These are phyloP conservation scores for Plecturocebus donacophilus DNA, from an alignment of 2,113 vertebrate genomes.

Conservation along the genomic window DNA sequence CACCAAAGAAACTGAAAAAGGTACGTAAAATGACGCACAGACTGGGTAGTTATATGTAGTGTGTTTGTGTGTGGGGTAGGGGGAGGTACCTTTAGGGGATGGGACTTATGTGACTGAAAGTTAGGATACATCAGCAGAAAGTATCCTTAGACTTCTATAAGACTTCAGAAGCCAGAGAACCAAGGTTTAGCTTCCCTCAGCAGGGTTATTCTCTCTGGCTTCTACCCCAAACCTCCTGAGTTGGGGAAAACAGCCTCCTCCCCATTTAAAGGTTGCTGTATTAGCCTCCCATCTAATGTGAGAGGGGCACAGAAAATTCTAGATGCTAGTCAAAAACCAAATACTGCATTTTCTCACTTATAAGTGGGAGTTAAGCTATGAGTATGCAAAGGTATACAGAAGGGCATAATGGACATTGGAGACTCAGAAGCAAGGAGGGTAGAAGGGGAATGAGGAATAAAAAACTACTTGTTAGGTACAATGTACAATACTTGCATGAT, in stretches of 20 bases:
- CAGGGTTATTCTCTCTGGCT: background rate
- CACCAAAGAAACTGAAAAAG: constrained; percentile 57
- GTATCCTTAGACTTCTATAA: background rate
- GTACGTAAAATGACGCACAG: constrained; percentile 14
- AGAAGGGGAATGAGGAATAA: too few relatives aligned
- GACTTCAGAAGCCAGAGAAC: background rate
- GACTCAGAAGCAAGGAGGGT: too few relatives aligned
- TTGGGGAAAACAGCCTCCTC: background rate
- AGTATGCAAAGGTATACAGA: too few relatives aligned
- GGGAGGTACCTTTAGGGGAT: background rate
- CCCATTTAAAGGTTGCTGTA: background rate
- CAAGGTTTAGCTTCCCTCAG: background rate
- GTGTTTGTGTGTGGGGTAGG: background rate
- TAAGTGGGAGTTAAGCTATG: too few relatives aligned
- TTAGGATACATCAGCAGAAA: background rate
- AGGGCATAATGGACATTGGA: too few relatives aligned
- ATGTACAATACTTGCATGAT: too few relatives aligned
- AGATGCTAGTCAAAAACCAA: too few relatives aligned
- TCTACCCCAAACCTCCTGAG: background rate
- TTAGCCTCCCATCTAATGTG: background rate
- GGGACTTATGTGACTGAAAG: background rate
- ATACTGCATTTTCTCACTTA: too few relatives aligned
- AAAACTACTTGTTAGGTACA: too few relatives aligned
- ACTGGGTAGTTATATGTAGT: background rate
- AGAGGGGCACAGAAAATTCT: background rate